Evolutionary conservation across 2,797 vertebrate species (phyloP).

Genomic region (Emys orbicularis): DNA sequence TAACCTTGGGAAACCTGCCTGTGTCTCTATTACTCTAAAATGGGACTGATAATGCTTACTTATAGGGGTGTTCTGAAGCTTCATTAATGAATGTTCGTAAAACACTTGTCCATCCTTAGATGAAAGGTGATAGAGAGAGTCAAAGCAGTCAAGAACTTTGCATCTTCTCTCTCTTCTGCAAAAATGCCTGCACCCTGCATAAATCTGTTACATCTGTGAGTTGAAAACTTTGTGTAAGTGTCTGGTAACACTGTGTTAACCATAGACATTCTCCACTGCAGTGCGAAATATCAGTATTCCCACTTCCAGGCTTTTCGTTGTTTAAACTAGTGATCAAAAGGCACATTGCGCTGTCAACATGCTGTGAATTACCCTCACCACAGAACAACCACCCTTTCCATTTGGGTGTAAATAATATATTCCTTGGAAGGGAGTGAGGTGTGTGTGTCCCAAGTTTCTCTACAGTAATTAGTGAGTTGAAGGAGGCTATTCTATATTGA

Average conservation of each 20-base stretch:
- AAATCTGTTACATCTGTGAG: conserved; percentile 48
- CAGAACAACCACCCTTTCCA: conserved; percentile 58
- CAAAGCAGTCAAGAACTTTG: not conserved
- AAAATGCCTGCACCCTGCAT: not conserved
- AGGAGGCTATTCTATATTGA: not conserved
- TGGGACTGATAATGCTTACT: not conserved
- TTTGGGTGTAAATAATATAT: conserved; percentile 57
- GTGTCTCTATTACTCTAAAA: not conserved
- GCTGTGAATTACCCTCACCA: conserved; percentile 63
- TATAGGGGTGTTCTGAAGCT: not conserved
- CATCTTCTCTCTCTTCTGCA: not conserved
- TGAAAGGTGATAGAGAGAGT: not conserved
- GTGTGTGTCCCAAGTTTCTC: not conserved
- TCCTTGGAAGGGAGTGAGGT: conserved; percentile 24
- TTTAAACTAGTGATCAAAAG: conserved; percentile 56
- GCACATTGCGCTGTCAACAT: conserved; percentile 54
- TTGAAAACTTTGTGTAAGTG: conserved; percentile 8
- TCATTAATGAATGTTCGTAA: not conserved
- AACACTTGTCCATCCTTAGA: not conserved
- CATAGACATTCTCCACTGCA: not conserved
- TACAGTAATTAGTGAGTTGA: conserved; percentile 8
- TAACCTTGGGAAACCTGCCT: not conserved
- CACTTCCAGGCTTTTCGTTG: not conserved
- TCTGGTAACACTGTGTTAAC: conserved; percentile 31
- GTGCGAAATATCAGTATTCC: conserved; percentile 6